phyloP scores from a whole-genome alignment of 2,888 invertebrate genomes.

The Barypeithes pellucidus region DNA sequence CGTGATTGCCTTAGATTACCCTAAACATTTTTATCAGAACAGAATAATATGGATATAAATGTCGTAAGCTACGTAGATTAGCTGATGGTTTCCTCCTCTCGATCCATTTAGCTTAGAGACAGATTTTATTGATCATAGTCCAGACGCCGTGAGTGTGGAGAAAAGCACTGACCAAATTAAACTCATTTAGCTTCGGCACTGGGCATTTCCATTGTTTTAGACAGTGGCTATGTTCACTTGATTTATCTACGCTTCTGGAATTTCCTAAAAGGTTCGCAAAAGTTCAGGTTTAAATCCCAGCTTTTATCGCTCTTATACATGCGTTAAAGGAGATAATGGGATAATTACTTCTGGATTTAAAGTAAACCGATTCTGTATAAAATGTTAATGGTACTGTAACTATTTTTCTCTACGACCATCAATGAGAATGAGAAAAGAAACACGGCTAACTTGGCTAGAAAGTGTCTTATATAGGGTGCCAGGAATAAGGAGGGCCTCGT shows the following conservation, averaged over 20 bases:
- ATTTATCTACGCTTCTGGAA: slow-evolving; percentile 26
- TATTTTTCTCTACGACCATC: too few species aligned
- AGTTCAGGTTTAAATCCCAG: slow-evolving; percentile 10
- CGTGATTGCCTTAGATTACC: too few species aligned
- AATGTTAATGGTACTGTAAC: too few species aligned
- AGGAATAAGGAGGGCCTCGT: too few species aligned
- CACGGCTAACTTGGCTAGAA: too few species aligned
- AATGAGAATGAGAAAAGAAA: too few species aligned
- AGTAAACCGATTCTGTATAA: background rate
- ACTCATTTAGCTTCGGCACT: slow-evolving; percentile 28
- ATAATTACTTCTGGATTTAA: slow-evolving; percentile 16
- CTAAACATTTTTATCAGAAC: too few species aligned
- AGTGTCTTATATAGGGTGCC: too few species aligned
- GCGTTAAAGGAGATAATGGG: slow-evolving; percentile 16
- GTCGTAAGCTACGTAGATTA: too few species aligned
- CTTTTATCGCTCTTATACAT: slow-evolving; percentile 10
- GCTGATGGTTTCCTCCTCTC: too few species aligned
- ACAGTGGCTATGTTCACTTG: slow-evolving; percentile 18
- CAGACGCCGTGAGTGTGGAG: slow-evolving; percentile 8
- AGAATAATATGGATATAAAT: too few species aligned
- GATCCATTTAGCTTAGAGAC: too few species aligned
- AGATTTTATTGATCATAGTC: slow-evolving; percentile 31
- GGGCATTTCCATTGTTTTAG: slow-evolving; percentile 31
- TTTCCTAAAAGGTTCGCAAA: slow-evolving; percentile 14
- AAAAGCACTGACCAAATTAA: slow-evolving; percentile 21